A percentile compares a stretch with the other conserved stretches of the same genome.
phyloP scores from a whole-genome alignment of 1,140 invertebrate genomes.

The Pygmarrhopalites habei region DNA sequence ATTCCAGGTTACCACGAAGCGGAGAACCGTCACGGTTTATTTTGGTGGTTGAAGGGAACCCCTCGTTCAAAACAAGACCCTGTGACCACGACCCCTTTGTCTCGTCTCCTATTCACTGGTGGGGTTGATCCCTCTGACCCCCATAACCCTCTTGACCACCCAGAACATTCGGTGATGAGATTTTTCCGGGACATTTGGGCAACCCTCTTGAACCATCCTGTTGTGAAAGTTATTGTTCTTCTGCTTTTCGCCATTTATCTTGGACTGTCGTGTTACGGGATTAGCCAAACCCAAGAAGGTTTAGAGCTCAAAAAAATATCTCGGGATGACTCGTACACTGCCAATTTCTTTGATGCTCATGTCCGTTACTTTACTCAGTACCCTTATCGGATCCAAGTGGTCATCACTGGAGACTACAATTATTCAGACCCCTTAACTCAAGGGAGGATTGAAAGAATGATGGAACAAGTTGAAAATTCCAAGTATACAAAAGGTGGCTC shows the following conservation, averaged over 20 bases:
- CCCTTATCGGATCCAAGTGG: constrained; percentile 82
- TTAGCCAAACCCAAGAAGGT: constrained; percentile 80
- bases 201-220: constrained; percentile 63
- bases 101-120: constrained; percentile 70
- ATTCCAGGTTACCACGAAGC: constrained; percentile 81
- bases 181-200: constrained; percentile 81
- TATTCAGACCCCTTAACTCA: constrained; percentile 76
- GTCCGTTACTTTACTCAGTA: constrained; percentile 84
- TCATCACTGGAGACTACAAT: constrained; percentile 73
- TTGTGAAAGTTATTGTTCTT: constrained; percentile 60
- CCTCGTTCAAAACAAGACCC: constrained; percentile 50
- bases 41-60: constrained; percentile 50
- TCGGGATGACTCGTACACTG: constrained; percentile 80
- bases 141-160: constrained; percentile 76
- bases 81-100: constrained; percentile 55
- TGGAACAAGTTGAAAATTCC: constrained; percentile 69
- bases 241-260: constrained; percentile 66
- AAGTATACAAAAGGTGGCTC: constrained; percentile 63
- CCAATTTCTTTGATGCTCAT: constrained; percentile 80
- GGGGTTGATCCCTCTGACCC: constrained; percentile 74
- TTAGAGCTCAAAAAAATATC: constrained; percentile 77
- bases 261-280: constrained; percentile 75
- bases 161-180: constrained; percentile 76
- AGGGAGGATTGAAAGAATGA: constrained; percentile 67
- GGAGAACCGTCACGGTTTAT: constrained; percentile 72